Conservation (phyloP, 1,140 invertebrate genomes). For the Eueides isabella region DNA sequence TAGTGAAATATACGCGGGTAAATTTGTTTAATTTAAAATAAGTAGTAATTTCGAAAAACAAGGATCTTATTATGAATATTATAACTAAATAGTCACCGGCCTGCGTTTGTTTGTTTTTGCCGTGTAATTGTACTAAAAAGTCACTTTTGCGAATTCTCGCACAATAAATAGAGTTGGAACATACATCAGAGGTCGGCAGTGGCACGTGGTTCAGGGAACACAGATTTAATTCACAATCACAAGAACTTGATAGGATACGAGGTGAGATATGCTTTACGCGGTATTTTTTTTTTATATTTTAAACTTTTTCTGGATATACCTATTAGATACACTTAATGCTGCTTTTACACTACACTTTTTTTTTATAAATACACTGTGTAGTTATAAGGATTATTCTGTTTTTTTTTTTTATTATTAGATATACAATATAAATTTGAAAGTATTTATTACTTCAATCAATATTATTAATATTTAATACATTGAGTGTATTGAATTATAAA, state of each 20-base stretch:
- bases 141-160: conserved; percentile 74
- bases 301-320: conserved; percentile 11
- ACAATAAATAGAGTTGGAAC: conserved; percentile 80
- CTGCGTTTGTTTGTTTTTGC: conserved; percentile 75
- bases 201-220: conserved; percentile 84
- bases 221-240: conserved; percentile 84
- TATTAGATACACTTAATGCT: conserved; percentile 18
- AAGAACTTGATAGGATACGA: conserved; percentile 81
- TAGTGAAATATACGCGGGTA: too few species aligned
- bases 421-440: background rate
- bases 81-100: conserved; percentile 52
- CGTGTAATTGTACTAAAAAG: conserved; percentile 79
- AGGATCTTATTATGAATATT: too few species aligned
- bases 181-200: conserved; percentile 81
- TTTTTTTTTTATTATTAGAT: too few species aligned
- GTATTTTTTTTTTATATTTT: background rate
- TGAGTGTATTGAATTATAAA: background rate
- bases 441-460: too few species aligned
- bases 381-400: background rate
- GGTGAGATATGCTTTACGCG: conserved; percentile 61
- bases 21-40: too few species aligned
- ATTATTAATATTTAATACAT: background rate
- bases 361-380: conserved; percentile 5
- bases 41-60: too few species aligned
- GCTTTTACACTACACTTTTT: conserved; percentile 23